Evolutionary conservation across 2,888 invertebrate genomes (phyloP).

Genomic region (Drosophila glabriapex): DNA sequence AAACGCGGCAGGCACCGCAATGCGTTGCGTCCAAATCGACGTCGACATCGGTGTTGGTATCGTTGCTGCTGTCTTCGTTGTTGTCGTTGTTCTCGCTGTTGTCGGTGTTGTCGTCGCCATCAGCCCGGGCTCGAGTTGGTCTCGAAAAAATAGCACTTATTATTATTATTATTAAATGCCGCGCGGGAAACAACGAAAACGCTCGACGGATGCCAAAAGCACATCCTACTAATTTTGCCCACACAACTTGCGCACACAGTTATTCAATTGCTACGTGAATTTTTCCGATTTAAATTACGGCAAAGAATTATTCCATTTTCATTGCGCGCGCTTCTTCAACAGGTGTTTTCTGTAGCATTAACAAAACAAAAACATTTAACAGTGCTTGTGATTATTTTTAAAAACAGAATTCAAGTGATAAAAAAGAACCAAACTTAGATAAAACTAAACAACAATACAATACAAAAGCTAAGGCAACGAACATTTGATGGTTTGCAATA

Average conservation of each 20-base stretch:
- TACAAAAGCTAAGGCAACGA: conserved; percentile 14
- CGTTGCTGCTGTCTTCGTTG: conserved; percentile 14
- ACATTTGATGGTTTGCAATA: conserved; percentile 78
- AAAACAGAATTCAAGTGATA: conserved; percentile 50
- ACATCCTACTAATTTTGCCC: conserved; percentile 25
- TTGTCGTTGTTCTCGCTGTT: conserved; percentile 25
- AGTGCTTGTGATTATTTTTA: conserved; percentile 67
- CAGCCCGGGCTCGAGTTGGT: conserved; percentile 70
- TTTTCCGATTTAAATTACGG: background rate
- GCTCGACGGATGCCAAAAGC: conserved; percentile 57
- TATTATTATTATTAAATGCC: conserved; percentile 74
- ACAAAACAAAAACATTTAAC: conserved; percentile 18
- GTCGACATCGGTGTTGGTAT: conserved; percentile 35
- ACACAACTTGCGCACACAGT: conserved; percentile 10
- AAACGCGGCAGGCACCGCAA: conserved; percentile 74
- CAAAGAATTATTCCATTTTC: conserved; percentile 2
- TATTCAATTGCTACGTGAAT: conserved; percentile 3
- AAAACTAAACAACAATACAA: conserved; percentile 52
- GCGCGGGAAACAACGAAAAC: conserved; percentile 68
- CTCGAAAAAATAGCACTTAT: conserved; percentile 74
- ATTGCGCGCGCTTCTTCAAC: conserved; percentile 44
- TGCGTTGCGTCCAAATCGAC: conserved; percentile 69
- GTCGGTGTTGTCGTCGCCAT: conserved; percentile 61
- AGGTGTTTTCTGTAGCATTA: conserved; percentile 26
- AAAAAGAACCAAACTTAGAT: conserved; percentile 53